Conservation (phyloP, 1,140 invertebrate species). For the Paraescarpia echinospica region DNA sequence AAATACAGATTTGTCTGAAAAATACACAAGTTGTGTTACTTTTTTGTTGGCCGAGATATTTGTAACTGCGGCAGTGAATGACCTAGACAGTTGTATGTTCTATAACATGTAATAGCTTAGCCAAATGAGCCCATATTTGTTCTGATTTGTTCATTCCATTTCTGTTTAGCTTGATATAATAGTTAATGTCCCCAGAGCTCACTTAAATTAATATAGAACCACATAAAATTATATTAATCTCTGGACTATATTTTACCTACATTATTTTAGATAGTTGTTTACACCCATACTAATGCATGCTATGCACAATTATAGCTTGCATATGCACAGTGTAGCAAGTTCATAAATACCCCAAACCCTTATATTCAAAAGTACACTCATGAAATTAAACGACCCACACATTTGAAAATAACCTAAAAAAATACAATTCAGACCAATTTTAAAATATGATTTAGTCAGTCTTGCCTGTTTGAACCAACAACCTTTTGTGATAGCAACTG, state of each 20-base stretch:
- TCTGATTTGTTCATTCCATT: not conserved
- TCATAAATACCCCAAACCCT: not conserved
- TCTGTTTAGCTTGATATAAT: not conserved
- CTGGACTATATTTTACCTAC: not conserved
- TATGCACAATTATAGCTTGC: not conserved
- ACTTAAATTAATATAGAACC: not conserved
- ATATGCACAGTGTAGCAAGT: not conserved
- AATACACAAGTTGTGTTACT: not conserved
- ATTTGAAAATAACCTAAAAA: too few species aligned
- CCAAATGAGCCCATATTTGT: not conserved
- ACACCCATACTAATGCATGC: not conserved
- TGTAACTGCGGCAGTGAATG: not conserved
- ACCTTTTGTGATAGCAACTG: too few species aligned
- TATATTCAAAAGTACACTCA: not conserved
- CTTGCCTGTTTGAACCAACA: too few species aligned
- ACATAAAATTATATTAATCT: not conserved
- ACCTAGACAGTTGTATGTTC: not conserved
- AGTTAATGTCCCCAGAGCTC: not conserved
- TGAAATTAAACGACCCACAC: too few species aligned
- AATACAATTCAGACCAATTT: too few species aligned
- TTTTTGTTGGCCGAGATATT: not conserved
- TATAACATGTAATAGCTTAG: not conserved
- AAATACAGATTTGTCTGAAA: slow-evolving; percentile 6
- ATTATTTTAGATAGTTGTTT: not conserved
- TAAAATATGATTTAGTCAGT: too few species aligned